These are phyloP conservation scores for Typhlichthys subterraneus DNA, from an alignment of 2,797 vertebrate genomes.

Conservation along the genomic window DNA sequence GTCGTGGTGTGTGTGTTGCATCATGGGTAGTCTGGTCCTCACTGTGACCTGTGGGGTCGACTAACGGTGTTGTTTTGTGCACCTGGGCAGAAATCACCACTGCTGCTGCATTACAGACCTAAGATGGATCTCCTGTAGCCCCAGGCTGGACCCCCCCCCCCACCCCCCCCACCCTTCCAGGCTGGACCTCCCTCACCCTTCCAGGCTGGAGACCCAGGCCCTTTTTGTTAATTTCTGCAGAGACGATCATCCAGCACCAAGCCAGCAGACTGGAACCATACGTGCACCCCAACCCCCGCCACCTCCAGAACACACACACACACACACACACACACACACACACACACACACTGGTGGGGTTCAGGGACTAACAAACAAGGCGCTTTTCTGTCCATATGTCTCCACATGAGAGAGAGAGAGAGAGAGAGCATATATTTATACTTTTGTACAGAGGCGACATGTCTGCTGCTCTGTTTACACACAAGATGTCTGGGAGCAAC, in stretches of 20 bases:
- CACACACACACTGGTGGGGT: conserved; percentile 73
- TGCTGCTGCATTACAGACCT: conserved; percentile 99
- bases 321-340: conserved; percentile 72
- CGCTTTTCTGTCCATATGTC: conserved; percentile 72
- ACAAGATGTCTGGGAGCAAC: conserved; percentile 48
- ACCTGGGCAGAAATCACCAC: conserved; percentile 91
- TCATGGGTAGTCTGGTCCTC: too few relatives aligned
- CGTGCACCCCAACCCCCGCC: conserved; percentile 49
- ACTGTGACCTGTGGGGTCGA: too few relatives aligned
- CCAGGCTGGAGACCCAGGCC: too few relatives aligned
- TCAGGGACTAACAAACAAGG: conserved; percentile 67
- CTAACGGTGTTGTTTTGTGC: conserved; percentile 28
- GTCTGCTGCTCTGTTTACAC: conserved; percentile 91
- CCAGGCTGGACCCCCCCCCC: conserved; percentile 52
- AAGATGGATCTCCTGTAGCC: conserved; percentile 99
- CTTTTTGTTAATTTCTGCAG: conserved; percentile 84
- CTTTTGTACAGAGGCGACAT: conserved; percentile 90
- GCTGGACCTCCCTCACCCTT: too few relatives aligned
- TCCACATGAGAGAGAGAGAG: conserved; percentile 77
- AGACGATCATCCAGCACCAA: conserved; percentile 85
- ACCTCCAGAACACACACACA: conserved; percentile 75
- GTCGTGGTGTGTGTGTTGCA: not conserved
- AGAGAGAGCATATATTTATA: conserved; percentile 91
- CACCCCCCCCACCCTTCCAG: too few relatives aligned
- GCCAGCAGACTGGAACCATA: conserved; percentile 69